Evolutionary conservation across 1,140 invertebrate genomes (phyloP), one percentile per base, ranked within the genome.

Genomic region (Aleiodes sp.): DNA sequence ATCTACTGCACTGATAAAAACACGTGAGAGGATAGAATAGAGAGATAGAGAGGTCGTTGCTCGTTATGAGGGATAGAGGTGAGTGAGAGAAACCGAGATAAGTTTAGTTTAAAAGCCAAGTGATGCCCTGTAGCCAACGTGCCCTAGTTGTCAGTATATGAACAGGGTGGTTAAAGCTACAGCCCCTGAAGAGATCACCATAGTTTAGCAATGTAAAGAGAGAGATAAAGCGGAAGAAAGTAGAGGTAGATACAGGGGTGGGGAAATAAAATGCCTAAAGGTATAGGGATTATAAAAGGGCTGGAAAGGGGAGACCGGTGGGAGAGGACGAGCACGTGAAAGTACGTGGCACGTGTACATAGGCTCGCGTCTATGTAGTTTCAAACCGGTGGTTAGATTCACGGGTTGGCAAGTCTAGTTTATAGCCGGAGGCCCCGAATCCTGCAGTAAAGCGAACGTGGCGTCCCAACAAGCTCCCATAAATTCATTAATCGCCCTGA

Each of bases 401-500:
- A 76, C 77, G 75, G 76, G 74, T 75, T 76, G 75, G 75, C 76
- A 73, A 82, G 76, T 79, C 75, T 80, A 77, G 78, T 80, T 80
- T 80, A 80, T 78, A 76, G 79, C 76, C 78, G 66, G 73, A 75
- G 78, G 78, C 76, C 75, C 75, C 73, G 77, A 77, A 77, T 76
- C 74, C 74, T 75, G 76, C 65, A 76, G 73, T 75, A 78, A 80
- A 77, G 80, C 73, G 76, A 77, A 76, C 71, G 71, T 70, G 73
- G 73, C 73, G 73, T 72, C 68, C 76, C 73, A 78, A 74, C 76
- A 74, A 78, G 71, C 73, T 73, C 61, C 76, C 78, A 80, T 80
- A 82, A 82, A 82, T 80, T 80, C 79, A 82, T 80, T 80, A 80
- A 80, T 82, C 77, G 78, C 78, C 75, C 72, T 72, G 70, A 74